These are phyloP conservation scores for Apis dorsata DNA, from an alignment of 1,140 invertebrate species.

Conservation along the genomic window DNA sequence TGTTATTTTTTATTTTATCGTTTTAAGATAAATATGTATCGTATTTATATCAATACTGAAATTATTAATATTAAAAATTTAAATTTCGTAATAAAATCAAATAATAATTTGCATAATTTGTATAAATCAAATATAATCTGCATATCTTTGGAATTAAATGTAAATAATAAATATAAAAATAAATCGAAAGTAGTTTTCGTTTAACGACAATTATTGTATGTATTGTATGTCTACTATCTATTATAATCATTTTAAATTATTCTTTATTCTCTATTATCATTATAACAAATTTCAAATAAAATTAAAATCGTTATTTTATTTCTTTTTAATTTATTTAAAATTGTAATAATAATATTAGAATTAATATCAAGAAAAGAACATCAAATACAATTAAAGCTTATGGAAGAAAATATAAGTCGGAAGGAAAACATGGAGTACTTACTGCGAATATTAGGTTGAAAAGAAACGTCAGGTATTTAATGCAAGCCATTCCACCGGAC, in stretches of 20 bases:
- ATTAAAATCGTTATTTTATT: background rate
- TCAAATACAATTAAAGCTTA: background rate
- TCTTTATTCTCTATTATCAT: too few species aligned
- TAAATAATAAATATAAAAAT: background rate
- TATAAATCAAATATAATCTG: background rate
- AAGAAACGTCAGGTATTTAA: conserved; percentile 91
- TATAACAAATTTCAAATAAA: background rate
- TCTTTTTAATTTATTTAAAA: background rate
- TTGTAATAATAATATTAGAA: background rate
- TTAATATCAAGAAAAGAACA: background rate
- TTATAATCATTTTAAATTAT: background rate
- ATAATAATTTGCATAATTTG: background rate
- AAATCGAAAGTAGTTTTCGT: background rate
- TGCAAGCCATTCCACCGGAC: conserved; percentile 87
- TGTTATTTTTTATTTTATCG: background rate
- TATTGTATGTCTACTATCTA: background rate
- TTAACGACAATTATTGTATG: background rate
- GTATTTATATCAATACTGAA: background rate
- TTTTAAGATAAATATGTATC: background rate
- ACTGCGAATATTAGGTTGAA: conserved; percentile 93
- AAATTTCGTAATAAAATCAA: background rate
- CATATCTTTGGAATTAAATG: background rate
- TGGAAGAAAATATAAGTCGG: background rate
- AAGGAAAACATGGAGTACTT: conserved; percentile 77
- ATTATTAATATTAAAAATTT: background rate